These are phyloP conservation scores for Cherax quadricarinatus DNA, from an alignment of 1,140 invertebrate genomes.

Conservation along the genomic window DNA sequence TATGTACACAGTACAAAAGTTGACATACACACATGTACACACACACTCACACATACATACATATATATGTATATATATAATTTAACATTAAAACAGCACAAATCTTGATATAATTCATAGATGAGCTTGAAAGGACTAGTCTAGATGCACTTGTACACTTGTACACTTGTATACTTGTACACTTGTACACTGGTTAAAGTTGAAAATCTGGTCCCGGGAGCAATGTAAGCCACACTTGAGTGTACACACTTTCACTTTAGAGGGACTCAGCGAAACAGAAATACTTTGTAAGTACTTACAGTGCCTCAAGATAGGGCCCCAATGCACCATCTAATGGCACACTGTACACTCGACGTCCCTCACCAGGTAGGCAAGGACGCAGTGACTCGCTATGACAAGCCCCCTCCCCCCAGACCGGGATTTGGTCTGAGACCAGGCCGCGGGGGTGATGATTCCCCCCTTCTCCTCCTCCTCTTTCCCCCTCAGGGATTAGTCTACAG, in stretches of 20 bases:
- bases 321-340: slow-evolving; percentile 34
- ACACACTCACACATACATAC: too few relatives aligned
- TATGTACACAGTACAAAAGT: slow-evolving; percentile 67
- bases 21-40: slow-evolving; percentile 27
- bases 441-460: too few relatives aligned
- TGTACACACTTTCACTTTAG: slow-evolving; percentile 9
- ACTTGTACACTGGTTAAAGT: slow-evolving; percentile 66
- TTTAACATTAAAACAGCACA: slow-evolving; percentile 64
- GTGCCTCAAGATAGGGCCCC: slow-evolving; percentile 44
- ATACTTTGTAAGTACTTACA: slow-evolving; percentile 60
- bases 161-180: too few relatives aligned
- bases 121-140: slow-evolving; percentile 66
- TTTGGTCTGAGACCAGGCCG: too few relatives aligned
- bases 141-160: slow-evolving; percentile 67
- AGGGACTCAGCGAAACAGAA: slow-evolving; percentile 47
- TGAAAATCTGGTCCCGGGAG: slow-evolving; percentile 48
- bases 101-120: slow-evolving; percentile 58
- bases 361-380: background rate
- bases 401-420: too few relatives aligned
- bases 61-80: background rate
- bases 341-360: slow-evolving; percentile 7
- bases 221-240: background rate
- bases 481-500: too few relatives aligned
- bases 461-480: too few relatives aligned
- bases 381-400: background rate